Conservation (phyloP, 2,888 invertebrate genomes). For the Keiferia lycopersicella region DNA sequence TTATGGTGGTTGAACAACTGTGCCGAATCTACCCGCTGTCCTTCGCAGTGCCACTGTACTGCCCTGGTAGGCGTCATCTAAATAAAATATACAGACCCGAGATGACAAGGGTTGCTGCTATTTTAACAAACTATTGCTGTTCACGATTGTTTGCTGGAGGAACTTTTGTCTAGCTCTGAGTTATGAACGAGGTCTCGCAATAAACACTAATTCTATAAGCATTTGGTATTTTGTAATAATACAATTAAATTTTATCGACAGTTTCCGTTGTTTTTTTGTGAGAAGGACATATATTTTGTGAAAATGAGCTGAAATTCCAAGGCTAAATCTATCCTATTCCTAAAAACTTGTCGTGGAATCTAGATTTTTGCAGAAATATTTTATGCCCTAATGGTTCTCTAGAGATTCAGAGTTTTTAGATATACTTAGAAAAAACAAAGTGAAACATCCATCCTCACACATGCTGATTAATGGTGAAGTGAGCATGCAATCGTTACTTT, state of each 20-base stretch:
- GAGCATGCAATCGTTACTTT: constrained; percentile 80
- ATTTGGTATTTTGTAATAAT: not conserved
- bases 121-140: constrained; percentile 43
- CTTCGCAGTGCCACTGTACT: constrained; percentile 55
- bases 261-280: too few species aligned
- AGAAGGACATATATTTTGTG: too few species aligned
- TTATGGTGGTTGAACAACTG: constrained; percentile 81
- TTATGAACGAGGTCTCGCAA: not conserved
- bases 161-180: constrained; percentile 13
- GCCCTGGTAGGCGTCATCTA: constrained; percentile 71
- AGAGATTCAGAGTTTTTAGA: not conserved
- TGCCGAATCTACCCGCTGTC: constrained; percentile 73
- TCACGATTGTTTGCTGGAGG: constrained; percentile 23
- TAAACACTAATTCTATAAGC: not conserved
- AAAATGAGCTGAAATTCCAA: too few species aligned
- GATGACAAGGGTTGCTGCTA: constrained; percentile 55
- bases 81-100: constrained; percentile 68
- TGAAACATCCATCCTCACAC: constrained; percentile 47
- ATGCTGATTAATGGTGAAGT: constrained; percentile 75
- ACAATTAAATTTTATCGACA: not conserved
- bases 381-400: constrained; percentile 3
- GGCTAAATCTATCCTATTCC: too few species aligned
- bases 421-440: constrained; percentile 32
- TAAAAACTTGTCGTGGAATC: not conserved
- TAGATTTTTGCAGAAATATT: not conserved